Base-by-base conservation (phyloP, 2,113 vertebrate species). In the Pogonocichla stellata region DNA sequence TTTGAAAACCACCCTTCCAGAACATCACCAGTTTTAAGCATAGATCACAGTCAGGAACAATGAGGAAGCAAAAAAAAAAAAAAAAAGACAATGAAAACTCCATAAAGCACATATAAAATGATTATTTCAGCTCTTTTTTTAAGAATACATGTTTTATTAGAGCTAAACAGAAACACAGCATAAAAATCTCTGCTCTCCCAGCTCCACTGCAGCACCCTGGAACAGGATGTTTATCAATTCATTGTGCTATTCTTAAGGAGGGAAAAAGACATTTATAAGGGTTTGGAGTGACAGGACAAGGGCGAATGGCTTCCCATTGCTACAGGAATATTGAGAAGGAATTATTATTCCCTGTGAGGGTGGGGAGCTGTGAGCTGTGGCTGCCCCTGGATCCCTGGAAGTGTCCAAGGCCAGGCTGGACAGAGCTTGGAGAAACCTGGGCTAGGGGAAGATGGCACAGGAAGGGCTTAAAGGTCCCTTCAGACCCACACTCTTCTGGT, bases 361-460 rank as follows among this genome's bases (percentile, higher is more conserved):
- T 38, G 34, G 4, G 0, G 1, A 80, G 42, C n/a, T n/a, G n/a
- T n/a, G n/a, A 38, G 10, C 75, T 72, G 75, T 36, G 50, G 34
- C 66, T 88, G 58, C 9, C 10, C 28, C 60, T 72, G 66, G 26
- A 73, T 20, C 23, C 43, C 36, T 73, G 60, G 9, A 0, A 45
- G 33, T 17, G 10, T 2, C 53, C 51, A 19, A 51, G 18, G 18
- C 14, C 74, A 36, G 34, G 20, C 0, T 31, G 48, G 48, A 47
- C 0, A 0, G 6, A 5, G 19, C 12, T 47, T n/a, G 40, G 50
- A 50, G 43, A 22, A 57, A 0, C 5, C 26, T 33, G 58, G 50
- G 6, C 0, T 0, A 2, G 36, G 1, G 51, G 23, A 5, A 73
- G 8, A 8, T 19, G 31, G 50, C 2, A 23, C 25, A 7, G 18